phyloP scores from a whole-genome alignment of 2,888 invertebrate genomes.

The Pyrrhia umbra region DNA sequence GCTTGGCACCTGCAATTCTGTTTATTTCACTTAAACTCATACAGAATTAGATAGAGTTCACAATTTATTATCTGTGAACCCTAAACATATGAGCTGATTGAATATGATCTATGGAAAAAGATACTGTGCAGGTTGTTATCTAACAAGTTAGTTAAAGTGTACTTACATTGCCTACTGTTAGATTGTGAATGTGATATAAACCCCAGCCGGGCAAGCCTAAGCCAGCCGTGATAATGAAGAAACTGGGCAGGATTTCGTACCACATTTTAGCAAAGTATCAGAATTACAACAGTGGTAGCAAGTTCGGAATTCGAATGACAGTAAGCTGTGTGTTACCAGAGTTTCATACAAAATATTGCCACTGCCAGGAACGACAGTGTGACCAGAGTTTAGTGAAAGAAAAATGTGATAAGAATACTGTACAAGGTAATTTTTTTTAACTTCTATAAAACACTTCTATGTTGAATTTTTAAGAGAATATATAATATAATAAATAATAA shows the following conservation, averaged over 20 bases:
- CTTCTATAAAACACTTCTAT: too few relatives aligned
- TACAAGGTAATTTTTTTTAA: constrained; percentile 17
- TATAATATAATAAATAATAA: too few relatives aligned
- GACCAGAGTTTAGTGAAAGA: constrained; percentile 25
- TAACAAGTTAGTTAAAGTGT: constrained; percentile 75
- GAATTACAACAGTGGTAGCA: constrained; percentile 57
- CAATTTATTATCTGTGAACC: constrained; percentile 35
- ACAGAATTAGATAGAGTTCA: background rate
- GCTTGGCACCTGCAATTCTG: background rate
- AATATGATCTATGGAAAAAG: constrained; percentile 46
- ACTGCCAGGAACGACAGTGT: constrained; percentile 41
- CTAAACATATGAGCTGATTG: background rate
- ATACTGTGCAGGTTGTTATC: constrained; percentile 71
- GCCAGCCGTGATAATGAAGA: constrained; percentile 90
- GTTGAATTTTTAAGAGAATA: too few relatives aligned
- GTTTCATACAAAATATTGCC: constrained; percentile 47
- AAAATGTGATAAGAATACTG: background rate
- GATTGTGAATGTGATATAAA: constrained; percentile 91
- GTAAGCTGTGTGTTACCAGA: constrained; percentile 69
- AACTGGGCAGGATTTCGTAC: constrained; percentile 93
- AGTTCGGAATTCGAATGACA: constrained; percentile 64
- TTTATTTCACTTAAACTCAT: background rate
- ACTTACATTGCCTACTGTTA: constrained; percentile 92
- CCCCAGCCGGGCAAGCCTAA: constrained; percentile 91
- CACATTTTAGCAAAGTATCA: constrained; percentile 88